Conservation (phyloP, 2,888 invertebrate genomes). For the Sesia apiformis region DNA sequence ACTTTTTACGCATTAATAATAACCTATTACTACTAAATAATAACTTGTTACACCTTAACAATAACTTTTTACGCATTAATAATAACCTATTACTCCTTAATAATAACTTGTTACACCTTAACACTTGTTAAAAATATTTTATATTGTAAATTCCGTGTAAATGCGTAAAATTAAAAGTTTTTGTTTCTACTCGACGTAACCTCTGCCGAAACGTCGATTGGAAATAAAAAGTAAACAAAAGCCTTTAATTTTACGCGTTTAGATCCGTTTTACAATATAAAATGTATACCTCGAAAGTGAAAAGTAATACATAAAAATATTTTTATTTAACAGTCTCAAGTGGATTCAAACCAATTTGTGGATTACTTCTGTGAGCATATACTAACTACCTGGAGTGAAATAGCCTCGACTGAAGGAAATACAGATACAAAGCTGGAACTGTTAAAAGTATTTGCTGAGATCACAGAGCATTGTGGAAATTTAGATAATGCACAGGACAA, state of each 20-base stretch:
- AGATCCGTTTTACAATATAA: too few species aligned
- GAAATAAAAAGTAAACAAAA: too few species aligned
- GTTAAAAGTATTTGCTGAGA: slow-evolving; percentile 90
- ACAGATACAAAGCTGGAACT: slow-evolving; percentile 83
- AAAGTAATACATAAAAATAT: too few species aligned
- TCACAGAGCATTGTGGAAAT: slow-evolving; percentile 84
- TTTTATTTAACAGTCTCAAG: slow-evolving; percentile 77
- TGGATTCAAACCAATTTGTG: slow-evolving; percentile 89
- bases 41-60: too few species aligned
- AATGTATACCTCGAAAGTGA: too few species aligned
- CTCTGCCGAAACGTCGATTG: too few species aligned
- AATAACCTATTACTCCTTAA: neutral
- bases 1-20: slow-evolving; percentile 2
- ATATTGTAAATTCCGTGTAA: too few species aligned
- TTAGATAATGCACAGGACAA: slow-evolving; percentile 83
- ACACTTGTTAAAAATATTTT: too few species aligned
- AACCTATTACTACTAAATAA: neutral
- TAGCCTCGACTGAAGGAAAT: slow-evolving; percentile 75
- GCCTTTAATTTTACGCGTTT: too few species aligned
- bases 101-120: slow-evolving; percentile 7
- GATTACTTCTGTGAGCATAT: slow-evolving; percentile 90
- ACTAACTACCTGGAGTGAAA: slow-evolving; percentile 81
- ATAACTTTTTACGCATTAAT: too few species aligned
- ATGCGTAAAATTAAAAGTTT: neutral
- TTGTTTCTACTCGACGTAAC: neutral